A percentile compares a stretch with the other conserved stretches of the same genome.
Evolutionary conservation across 2,113 vertebrate species (phyloP).

Genomic region (Electrona antarctica): DNA sequence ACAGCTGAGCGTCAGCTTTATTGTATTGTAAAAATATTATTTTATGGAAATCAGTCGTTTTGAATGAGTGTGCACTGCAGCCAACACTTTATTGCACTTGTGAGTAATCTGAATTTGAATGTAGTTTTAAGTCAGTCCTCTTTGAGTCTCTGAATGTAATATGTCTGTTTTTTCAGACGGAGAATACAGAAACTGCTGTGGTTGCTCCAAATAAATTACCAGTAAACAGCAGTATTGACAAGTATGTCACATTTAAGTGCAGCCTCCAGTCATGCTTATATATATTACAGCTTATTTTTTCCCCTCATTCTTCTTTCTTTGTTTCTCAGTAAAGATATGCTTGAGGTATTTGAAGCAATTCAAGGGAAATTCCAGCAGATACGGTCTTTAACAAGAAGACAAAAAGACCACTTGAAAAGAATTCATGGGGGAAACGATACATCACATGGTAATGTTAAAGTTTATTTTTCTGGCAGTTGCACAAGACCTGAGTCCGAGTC

Average conservation of each 20-base stretch:
- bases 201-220: constrained; percentile 47
- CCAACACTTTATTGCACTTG: constrained; percentile 3
- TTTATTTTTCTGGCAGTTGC: constrained; percentile 32
- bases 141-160: constrained; percentile 27
- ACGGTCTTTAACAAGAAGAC: constrained; percentile 85
- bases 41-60: background rate
- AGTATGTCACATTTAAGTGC: constrained; percentile 62
- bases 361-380: constrained; percentile 94
- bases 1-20: constrained; percentile 6
- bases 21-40: constrained; percentile 6
- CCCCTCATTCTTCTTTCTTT: constrained; percentile 39
- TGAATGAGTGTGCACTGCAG: background rate
- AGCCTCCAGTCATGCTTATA: background rate
- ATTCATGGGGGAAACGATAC: constrained; percentile 85
- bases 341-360: constrained; percentile 86
- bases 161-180: constrained; percentile 62
- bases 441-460: constrained; percentile 82
- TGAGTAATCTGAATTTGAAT: constrained; percentile 24
- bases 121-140: constrained; percentile 19
- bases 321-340: constrained; percentile 85
- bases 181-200: constrained; percentile 53
- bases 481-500: constrained; percentile 1
- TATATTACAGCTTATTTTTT: constrained; percentile 2
- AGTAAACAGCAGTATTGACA: constrained; percentile 59
- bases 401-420: constrained; percentile 92